A percentile compares a stretch with the other conserved stretches of the same genome.
Conservation (phyloP, 1,140 invertebrate genomes). For the Cotesia vestalis region DNA sequence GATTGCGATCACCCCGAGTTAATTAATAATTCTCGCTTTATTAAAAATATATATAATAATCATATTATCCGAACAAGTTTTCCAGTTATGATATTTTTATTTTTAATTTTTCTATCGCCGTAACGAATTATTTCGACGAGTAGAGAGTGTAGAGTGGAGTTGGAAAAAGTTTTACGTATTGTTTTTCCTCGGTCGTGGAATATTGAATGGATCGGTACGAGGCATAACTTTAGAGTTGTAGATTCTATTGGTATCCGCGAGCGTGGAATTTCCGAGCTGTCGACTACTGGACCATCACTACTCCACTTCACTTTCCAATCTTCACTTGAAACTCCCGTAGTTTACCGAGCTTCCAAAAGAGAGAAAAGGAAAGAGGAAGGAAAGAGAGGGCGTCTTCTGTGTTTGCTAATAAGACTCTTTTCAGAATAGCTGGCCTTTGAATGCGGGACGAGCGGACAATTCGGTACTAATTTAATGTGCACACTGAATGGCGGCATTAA, state of each 20-base stretch:
- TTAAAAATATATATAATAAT: background rate
- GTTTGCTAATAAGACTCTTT: conserved; percentile 52
- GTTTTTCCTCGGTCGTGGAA: conserved; percentile 13
- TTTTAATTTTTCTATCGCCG: background rate
- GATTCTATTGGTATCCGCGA: background rate
- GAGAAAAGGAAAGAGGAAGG: background rate
- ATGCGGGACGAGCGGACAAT: conserved; percentile 43
- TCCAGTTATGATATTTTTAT: background rate
- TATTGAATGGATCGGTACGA: conserved; percentile 17
- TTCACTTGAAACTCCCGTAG: background rate
- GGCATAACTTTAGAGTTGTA: background rate
- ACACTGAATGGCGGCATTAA: conserved; percentile 49
- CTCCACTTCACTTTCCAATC: background rate
- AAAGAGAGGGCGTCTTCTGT: conserved; percentile 12
- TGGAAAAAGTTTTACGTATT: conserved; percentile 26
- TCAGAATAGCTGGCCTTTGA: conserved; percentile 45
- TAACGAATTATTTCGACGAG: conserved; percentile 12
- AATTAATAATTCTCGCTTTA: conserved; percentile 4
- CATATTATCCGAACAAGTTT: background rate
- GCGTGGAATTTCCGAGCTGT: background rate
- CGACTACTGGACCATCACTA: background rate
- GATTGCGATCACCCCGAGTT: too few relatives aligned
- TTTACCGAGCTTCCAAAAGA: too few relatives aligned
- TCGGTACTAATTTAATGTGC: conserved; percentile 49
- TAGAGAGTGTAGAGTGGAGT: too few relatives aligned